Percentiles rank a stretch among this genome's conserved stretches.
Evolutionary conservation across 2,888 invertebrate genomes (phyloP).

Genomic region (Callimorpha dominula): DNA sequence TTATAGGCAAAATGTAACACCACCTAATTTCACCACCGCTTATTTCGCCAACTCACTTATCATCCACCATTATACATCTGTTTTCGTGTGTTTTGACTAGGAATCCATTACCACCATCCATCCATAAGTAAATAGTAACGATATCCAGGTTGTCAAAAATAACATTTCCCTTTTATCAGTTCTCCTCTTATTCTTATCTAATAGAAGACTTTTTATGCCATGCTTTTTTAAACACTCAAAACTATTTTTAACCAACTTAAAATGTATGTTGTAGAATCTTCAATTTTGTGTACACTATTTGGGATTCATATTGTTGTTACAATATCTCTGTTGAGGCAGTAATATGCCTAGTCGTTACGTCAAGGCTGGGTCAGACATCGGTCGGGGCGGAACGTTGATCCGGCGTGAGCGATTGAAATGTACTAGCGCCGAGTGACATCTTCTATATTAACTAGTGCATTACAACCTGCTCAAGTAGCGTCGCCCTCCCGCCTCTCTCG

Average conservation of each 20-base stretch:
- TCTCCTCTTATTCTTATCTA: not conserved
- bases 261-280: not conserved
- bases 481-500: too few species aligned
- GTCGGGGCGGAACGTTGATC: too few species aligned
- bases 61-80: not conserved
- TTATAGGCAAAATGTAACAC: not conserved
- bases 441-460: too few species aligned
- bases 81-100: constrained; percentile 4
- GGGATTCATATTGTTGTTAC: not conserved
- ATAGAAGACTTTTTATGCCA: not conserved
- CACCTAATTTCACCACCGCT: not conserved
- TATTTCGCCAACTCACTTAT: not conserved
- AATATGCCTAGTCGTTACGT: not conserved
- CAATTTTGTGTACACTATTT: not conserved
- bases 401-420: not conserved
- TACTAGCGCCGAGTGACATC: too few species aligned
- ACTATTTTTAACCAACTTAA: not conserved
- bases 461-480: too few species aligned
- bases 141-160: too few species aligned
- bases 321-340: not conserved
- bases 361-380: not conserved
- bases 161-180: not conserved
- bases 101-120: not conserved
- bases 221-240: not conserved
- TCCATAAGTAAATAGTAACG: not conserved